Evolutionary conservation across 2,113 vertebrate genomes (phyloP).

Genomic region (Morone chrysops): DNA sequence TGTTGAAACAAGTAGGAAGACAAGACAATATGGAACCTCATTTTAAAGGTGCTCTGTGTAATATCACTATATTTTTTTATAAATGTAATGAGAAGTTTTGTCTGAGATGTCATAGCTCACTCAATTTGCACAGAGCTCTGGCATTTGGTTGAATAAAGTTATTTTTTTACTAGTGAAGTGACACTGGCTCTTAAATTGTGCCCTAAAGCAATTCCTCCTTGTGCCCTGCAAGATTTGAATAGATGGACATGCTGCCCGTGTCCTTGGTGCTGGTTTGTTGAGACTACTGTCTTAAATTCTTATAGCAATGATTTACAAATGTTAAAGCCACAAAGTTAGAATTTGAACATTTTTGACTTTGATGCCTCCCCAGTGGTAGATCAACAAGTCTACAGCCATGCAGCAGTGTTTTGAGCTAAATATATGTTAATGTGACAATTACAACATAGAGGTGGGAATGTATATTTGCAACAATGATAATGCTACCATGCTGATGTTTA

Average conservation of each 20-base stretch:
- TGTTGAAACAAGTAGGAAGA: conserved; percentile 15
- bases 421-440: no score
- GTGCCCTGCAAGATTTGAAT: neutral
- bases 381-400: neutral
- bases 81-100: neutral
- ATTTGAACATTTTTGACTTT: neutral
- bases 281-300: neutral
- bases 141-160: neutral
- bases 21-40: neutral
- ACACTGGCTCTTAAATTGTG: conserved; percentile 2
- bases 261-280: neutral
- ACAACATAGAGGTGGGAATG: no score
- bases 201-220: neutral
- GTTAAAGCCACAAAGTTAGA: neutral
- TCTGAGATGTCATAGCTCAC: conserved; percentile 1
- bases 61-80: neutral
- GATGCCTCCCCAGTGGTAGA: neutral
- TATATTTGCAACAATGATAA: no score
- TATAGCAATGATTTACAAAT: neutral
- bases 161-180: neutral
- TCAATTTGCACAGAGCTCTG: conserved; percentile 13
- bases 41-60: conserved; percentile 4
- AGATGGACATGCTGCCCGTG: neutral
- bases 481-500: no score
- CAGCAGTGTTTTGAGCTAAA: neutral